phyloP scores from a whole-genome alignment of 2,113 vertebrate genomes.

The Myotis lucifugus region DNA sequence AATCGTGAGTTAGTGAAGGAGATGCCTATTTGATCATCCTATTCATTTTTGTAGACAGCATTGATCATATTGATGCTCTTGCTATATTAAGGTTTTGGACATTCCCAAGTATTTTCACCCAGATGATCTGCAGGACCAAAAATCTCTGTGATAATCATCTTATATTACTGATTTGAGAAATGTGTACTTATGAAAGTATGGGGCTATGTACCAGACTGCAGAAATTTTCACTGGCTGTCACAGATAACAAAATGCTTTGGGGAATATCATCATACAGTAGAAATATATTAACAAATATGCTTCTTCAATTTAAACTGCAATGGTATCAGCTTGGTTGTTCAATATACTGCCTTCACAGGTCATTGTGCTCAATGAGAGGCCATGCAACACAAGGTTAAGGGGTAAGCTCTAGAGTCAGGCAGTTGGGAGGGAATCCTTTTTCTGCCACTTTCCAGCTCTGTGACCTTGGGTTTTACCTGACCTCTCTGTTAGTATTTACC shows the following conservation, averaged over 20 bases:
- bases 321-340: background rate
- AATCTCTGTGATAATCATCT: background rate
- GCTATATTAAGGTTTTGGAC: conserved; percentile 1
- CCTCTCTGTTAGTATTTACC: background rate
- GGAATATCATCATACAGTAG: background rate
- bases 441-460: background rate
- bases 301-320: background rate
- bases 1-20: background rate
- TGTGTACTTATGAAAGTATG: background rate
- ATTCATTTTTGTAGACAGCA: background rate
- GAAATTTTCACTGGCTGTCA: background rate
- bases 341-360: background rate
- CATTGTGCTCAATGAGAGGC: background rate
- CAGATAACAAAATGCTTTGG: background rate
- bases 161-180: conserved; percentile 27
- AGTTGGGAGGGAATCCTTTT: background rate
- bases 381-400: background rate
- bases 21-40: conserved; percentile 7
- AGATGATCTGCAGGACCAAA: background rate
- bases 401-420: background rate
- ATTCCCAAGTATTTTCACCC: background rate
- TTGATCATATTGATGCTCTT: background rate
- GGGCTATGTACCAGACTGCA: background rate
- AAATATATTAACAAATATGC: background rate
- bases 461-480: background rate